Conservation (phyloP, 1,140 invertebrate genomes). For the Apis cerana region DNA sequence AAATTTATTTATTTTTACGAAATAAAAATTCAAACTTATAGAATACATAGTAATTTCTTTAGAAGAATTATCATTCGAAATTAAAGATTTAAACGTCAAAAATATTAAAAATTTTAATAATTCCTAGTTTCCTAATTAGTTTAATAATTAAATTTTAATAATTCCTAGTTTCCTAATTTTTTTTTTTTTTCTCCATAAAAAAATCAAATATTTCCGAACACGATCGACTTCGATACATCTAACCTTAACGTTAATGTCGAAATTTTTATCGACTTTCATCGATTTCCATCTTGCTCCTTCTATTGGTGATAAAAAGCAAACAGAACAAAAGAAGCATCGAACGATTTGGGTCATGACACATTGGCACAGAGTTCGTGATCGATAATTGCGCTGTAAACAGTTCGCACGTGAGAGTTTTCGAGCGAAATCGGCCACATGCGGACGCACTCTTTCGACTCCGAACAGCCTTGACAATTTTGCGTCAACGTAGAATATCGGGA, state of each 20-base stretch:
- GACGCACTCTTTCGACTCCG: not conserved
- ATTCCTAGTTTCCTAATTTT: no score
- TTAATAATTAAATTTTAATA: no score
- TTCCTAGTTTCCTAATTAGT: no score
- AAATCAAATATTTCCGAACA: not conserved
- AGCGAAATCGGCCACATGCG: not conserved
- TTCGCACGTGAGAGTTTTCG: not conserved
- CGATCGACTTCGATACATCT: not conserved
- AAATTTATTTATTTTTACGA: no score
- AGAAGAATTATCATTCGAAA: no score
- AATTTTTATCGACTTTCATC: not conserved
- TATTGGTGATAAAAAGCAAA: not conserved
- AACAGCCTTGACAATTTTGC: not conserved
- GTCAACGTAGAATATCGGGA: not conserved
- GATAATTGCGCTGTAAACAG: not conserved
- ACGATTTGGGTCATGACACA: slow-evolving; percentile 7
- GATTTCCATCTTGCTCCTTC: not conserved
- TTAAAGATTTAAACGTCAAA: no score
- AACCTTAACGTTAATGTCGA: not conserved
- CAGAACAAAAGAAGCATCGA: not conserved
- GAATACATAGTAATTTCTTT: no score
- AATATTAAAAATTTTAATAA: no score
- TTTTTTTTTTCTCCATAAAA: no score
- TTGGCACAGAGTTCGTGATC: not conserved
- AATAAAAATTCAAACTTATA: no score